Base-by-base conservation (phyloP, 2,113 vertebrate species). In the Pongo abelii region DNA sequence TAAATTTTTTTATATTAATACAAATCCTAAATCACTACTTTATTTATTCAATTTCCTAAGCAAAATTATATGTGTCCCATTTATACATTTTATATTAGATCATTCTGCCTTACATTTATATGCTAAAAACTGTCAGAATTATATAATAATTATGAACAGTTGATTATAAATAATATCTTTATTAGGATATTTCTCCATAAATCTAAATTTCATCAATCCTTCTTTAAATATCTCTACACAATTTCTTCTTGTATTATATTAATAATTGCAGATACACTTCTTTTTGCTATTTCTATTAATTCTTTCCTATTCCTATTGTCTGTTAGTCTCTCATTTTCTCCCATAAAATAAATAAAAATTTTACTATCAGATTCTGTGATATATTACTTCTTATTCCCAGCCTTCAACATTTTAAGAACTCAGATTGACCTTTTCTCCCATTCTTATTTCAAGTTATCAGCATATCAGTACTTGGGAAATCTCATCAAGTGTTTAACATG, bases 151-250 rank as follows among this genome's bases (percentile, higher is more conserved):
- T 95, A 90, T 78, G 38, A 96, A 50, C 5, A 40, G 17, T 55
- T 77, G 23, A 61, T 94, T 52, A 78, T 32, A 46, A 2, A 22
- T 59, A 88, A 78, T 86, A 27, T 77, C 22, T 55, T 75, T 64
- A 84, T 74, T 40, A 83, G 27, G 9, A 38, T 50, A 81, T 55
- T 67, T 96, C 77, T 84, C 32, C 84, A 25, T 81, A 74, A 77
- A 77, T 64, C 23, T 88, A 80, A 89, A 85, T 93, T 94, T 90
- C 30, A 84, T 91, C 79, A 93, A 40, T 75, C 22, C 84, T 93
- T 43, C 55, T 81, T 85, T 86, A 94, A 95, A 81, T 64, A 79
- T 22, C 27, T 77, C 46, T 93, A 11, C 23, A 38, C 2, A 61
- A 50, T 93, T 92, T 84, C 27, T 7, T 81, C 9, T 64, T 6